phyloP scores from a whole-genome alignment of 2,113 vertebrate genomes.

The Nymphicus hollandicus region DNA sequence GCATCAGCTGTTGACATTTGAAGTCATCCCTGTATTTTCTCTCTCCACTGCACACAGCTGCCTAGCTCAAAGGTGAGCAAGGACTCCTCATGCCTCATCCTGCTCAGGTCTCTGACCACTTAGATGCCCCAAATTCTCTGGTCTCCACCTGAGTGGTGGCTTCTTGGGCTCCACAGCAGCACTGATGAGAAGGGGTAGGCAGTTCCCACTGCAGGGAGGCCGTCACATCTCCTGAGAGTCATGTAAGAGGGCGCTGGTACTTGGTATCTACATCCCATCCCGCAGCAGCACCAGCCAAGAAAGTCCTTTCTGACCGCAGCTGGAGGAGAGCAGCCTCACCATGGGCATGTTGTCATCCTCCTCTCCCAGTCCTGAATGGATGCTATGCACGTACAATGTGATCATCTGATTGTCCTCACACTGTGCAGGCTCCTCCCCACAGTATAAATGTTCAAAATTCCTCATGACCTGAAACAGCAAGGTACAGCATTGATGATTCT shows the following conservation, averaged over 20 bases:
- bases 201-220: background rate
- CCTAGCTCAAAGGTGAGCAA: background rate
- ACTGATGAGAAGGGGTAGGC: background rate
- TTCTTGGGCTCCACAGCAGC: background rate
- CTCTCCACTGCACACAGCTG: background rate
- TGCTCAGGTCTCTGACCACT: background rate
- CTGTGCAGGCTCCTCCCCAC: background rate
- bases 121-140: background rate
- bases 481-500: background rate
- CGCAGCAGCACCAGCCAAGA: background rate
- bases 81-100: background rate
- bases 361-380: background rate
- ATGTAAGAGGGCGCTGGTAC: accelerated
- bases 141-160: background rate
- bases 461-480: background rate
- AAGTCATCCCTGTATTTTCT: background rate
- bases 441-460: background rate
- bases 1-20: accelerated
- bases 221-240: background rate
- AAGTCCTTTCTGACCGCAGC: background rate
- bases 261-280: accelerated
- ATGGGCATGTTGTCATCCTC: accelerated
- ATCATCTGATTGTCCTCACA: background rate
- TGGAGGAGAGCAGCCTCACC: background rate
- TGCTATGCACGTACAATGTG: background rate